These are phyloP conservation scores for Alcedo atthis DNA, from an alignment of 2,797 vertebrate genomes.

Conservation along the genomic window DNA sequence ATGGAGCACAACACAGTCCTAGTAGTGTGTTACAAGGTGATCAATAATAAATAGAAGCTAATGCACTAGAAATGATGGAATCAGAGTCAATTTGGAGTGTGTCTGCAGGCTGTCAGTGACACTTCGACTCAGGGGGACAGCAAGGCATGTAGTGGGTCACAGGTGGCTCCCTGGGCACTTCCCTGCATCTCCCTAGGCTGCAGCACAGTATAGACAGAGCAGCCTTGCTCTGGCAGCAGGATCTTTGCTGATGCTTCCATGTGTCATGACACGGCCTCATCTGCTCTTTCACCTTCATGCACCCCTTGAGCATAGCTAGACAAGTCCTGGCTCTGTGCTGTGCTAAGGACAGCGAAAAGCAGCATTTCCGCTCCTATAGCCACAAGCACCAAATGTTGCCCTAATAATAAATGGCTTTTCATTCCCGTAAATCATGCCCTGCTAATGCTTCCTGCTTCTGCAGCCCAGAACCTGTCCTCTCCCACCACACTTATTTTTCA, in stretches of 20 bases:
- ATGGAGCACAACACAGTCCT: not conserved
- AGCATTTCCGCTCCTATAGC: not conserved
- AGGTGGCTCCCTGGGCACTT: not conserved
- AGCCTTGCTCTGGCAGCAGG: not conserved
- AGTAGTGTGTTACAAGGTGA: not conserved
- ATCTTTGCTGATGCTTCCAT: not conserved
- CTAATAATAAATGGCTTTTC: conserved; percentile 18
- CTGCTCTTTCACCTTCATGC: not conserved
- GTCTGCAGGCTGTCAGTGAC: not conserved
- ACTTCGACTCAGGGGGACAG: not conserved
- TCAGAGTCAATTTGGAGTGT: not conserved
- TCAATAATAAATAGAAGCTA: conserved; percentile 49
- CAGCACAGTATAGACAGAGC: not conserved
- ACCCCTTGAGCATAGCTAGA: rapidly evolving
- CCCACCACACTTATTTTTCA: not conserved
- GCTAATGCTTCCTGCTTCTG: not conserved
- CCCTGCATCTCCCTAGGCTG: not conserved
- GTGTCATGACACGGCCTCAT: not conserved
- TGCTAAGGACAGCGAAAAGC: not conserved
- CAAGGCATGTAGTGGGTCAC: not conserved
- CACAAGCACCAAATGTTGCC: not conserved
- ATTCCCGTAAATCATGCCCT: not conserved
- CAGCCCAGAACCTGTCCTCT: not conserved
- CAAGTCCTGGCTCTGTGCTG: not conserved
- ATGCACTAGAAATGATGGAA: conserved; percentile 31